Percentiles rank a stretch among this genome's conserved stretches.
Conservation (phyloP, 2,113 vertebrate species). For the Solea solea region DNA sequence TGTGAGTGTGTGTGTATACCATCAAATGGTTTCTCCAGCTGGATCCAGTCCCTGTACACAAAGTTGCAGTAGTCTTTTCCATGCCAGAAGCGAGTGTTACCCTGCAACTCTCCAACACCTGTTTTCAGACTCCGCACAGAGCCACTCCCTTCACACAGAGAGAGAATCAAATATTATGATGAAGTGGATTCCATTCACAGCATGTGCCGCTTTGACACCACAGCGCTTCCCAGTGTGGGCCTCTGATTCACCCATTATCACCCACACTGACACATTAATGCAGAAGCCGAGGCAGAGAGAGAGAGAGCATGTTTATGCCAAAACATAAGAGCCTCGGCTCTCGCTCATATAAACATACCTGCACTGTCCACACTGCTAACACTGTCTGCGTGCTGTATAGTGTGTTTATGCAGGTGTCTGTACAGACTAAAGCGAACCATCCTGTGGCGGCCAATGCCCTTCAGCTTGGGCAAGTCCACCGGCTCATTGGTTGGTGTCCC, state of each 20-base stretch:
- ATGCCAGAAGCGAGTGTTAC: slow-evolving; percentile 96
- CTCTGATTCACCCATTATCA: neutral
- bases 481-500: slow-evolving; percentile 51
- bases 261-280: neutral
- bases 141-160: slow-evolving; percentile 81
- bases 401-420: slow-evolving; percentile 86
- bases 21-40: slow-evolving; percentile 86
- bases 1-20: slow-evolving; percentile 47
- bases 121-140: slow-evolving; percentile 90
- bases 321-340: too few relatives aligned
- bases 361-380: slow-evolving; percentile 89
- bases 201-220: neutral
- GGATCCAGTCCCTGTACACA: slow-evolving; percentile 96
- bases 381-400: slow-evolving; percentile 86
- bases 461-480: slow-evolving; percentile 84
- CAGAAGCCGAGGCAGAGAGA: neutral
- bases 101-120: slow-evolving; percentile 89
- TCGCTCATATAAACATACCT: slow-evolving; percentile 51
- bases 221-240: neutral
- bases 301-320: neutral
- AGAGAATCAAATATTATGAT: neutral
- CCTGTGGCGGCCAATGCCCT: slow-evolving; percentile 85
- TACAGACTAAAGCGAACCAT: slow-evolving; percentile 90
- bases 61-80: slow-evolving; percentile 99
- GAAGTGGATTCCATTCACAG: neutral